Conservation (phyloP, 2,113 vertebrate genomes). For the Leptocoma aspasia region DNA sequence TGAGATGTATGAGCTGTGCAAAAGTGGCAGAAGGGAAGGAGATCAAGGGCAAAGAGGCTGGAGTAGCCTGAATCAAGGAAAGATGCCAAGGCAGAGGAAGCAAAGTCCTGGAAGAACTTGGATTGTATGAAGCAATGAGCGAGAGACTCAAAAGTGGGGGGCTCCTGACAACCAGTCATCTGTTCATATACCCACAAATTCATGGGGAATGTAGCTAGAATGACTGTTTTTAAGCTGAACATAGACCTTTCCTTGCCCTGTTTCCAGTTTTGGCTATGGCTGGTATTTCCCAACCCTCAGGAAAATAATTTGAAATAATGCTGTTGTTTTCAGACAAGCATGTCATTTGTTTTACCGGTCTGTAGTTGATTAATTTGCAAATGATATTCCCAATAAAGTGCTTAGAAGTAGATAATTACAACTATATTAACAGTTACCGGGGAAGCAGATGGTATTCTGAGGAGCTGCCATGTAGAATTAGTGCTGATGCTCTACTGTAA, state of each 20-base stretch:
- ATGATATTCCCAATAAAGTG: constrained; percentile 97
- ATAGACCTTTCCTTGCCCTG: neutral
- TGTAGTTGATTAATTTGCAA: constrained; percentile 94
- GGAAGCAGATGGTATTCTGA: constrained; percentile 96
- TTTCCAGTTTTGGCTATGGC: constrained; percentile 19
- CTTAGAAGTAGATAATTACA: constrained; percentile 99
- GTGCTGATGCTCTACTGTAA: constrained; percentile 91
- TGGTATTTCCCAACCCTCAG: constrained; percentile 53
- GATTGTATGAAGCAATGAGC: neutral
- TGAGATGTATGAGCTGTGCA: neutral
- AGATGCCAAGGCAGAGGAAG: neutral
- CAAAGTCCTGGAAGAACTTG: neutral
- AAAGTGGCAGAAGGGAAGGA: neutral
- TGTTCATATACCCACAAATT: neutral
- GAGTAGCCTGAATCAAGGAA: neutral
- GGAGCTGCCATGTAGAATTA: constrained; percentile 97
- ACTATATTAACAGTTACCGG: constrained; percentile 97
- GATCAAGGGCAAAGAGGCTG: neutral
- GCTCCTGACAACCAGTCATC: neutral
- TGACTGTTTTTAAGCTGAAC: neutral
- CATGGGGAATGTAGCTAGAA: neutral
- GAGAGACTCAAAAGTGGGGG: neutral
- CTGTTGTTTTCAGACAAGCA: constrained; percentile 77
- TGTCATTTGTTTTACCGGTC: constrained; percentile 86
- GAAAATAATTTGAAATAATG: constrained; percentile 73